phyloP scores from a whole-genome alignment of 2,113 vertebrate genomes.

The pig (Sus scrofa) region T2T-Sscrofa CM000826.6:31435501-31436000 shows the following conservation, averaged over 20 bases:
- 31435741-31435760: background rate
- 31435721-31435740: background rate
- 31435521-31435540: background rate
- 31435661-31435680: background rate
- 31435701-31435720: background rate
- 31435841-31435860: background rate
- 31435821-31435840: background rate
- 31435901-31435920: too few relatives aligned
- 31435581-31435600: background rate
- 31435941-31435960: too few relatives aligned
- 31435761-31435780: conserved; percentile 23
- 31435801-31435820: background rate
- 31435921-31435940: too few relatives aligned
- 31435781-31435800: background rate
- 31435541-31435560: background rate
- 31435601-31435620: background rate
- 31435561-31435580: background rate
- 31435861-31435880: too few relatives aligned
- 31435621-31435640: background rate
- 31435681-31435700: background rate
- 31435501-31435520: background rate
- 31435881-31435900: too few relatives aligned
- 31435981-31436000: too few relatives aligned
- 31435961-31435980: too few relatives aligned
- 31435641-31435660: background rate